Conservation (phyloP, 2,888 invertebrate species). For the Lycocerus yunnanus region DNA sequence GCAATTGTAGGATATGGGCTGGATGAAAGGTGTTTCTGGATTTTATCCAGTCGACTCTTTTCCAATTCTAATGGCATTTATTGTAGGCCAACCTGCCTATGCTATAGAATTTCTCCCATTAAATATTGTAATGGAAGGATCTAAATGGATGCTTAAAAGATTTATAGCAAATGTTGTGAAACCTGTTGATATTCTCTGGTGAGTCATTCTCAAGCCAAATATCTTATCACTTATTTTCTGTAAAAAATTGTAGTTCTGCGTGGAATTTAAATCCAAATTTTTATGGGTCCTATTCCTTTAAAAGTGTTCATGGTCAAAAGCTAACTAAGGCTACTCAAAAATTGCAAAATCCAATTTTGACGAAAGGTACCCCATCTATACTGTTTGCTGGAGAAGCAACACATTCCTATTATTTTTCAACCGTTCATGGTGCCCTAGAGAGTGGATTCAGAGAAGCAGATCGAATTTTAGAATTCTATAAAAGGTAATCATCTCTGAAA, state of each 20-base stretch:
- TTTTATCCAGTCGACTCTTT: constrained; percentile 70
- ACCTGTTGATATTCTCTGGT: constrained; percentile 52
- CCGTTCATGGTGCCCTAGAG: constrained; percentile 63
- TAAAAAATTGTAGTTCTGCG: constrained; percentile 60
- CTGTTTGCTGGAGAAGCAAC: constrained; percentile 70
- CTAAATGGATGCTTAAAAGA: constrained; percentile 58
- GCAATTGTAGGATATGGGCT: constrained; percentile 54
- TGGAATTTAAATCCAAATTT: constrained; percentile 74
- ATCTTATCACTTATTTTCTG: not conserved
- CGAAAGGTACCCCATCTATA: constrained; percentile 56
- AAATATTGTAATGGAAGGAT: constrained; percentile 59
- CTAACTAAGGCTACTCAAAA: constrained; percentile 58
- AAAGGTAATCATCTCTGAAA: constrained; percentile 31
- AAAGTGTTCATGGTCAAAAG: constrained; percentile 59
- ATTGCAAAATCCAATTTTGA: constrained; percentile 64
- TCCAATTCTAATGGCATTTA: constrained; percentile 72
- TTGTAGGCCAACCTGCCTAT: constrained; percentile 66
- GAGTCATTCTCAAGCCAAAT: constrained; percentile 9
- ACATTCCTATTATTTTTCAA: constrained; percentile 55
- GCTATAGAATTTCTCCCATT: constrained; percentile 65
- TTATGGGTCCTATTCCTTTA: constrained; percentile 73
- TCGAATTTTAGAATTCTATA: constrained; percentile 51
- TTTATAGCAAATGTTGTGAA: constrained; percentile 61
- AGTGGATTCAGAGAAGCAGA: constrained; percentile 61
- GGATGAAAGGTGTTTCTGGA: constrained; percentile 70